Evolutionary conservation across 1,140 invertebrate genomes (phyloP), one percentile per base, ranked within the genome.

Genomic region (Heliconius nattereri): DNA sequence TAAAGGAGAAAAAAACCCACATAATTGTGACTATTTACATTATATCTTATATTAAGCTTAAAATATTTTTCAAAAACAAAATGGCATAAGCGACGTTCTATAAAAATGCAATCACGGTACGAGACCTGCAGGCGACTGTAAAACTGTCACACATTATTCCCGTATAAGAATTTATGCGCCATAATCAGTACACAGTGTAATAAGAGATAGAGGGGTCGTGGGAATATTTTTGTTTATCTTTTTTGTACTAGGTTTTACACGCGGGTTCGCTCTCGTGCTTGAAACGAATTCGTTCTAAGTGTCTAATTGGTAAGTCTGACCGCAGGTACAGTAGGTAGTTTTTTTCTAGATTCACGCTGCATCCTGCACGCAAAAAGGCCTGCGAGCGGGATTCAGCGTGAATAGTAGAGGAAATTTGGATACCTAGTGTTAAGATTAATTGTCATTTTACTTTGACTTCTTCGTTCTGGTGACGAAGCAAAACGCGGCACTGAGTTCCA

Each of bases 161-260:
- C 45, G 66, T 26, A 72, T 71, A 40, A 52, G 40, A 54, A 77
- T 77, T 77, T 77, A 77, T 72, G 70, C 16, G 29, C 35, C 71
- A 71, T 71, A 71, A 77, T 77, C 70, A 76, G 54, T 76, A 37
- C 45, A 72, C 45, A 77, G 76, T 72, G 76, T 77, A 76, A 52
- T 7, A 54, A 9, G 11, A 73, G 23, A 73, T 37, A 52, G 40
- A 73, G 32, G 3, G 1, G 1, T 37, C 23, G 13, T n/a, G 8
- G 8, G 20, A 72, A 35, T 72, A 72, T 40, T n/a, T 66, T 23
- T 57, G 20, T 23, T 23, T 57, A 57, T 23, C 1, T 23, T 23
- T 23, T 3, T 23, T 57, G 1, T 57, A 11, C 9, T 23, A 23
- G 1, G 6, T 23, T 57, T 20, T 2, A 9, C 19, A 57, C 2